A percentile compares a stretch with the other conserved stretches of the same genome.
Conservation (phyloP, 2,113 vertebrate species). For the Elachura formosa region DNA sequence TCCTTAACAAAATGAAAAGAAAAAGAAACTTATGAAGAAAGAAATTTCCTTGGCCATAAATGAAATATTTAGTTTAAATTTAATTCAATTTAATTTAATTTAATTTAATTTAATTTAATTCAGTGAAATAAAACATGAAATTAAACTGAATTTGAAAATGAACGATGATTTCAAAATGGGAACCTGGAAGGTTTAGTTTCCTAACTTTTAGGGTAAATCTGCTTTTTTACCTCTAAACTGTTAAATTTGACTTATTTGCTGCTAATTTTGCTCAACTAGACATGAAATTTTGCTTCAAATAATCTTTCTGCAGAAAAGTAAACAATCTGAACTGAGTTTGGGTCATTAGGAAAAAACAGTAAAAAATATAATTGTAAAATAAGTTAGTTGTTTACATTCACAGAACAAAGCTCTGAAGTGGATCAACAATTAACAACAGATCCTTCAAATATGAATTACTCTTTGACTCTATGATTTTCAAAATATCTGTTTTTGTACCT, state of each 20-base stretch:
- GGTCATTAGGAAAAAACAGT: not conserved
- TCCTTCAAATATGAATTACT: not conserved
- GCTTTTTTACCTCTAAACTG: fast-evolving
- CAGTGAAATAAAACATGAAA: no score
- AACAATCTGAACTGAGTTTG: not conserved
- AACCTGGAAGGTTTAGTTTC: not conserved
- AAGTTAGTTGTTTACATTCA: not conserved
- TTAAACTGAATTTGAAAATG: not conserved
- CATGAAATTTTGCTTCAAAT: not conserved
- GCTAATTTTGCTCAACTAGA: not conserved
- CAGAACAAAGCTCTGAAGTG: not conserved
- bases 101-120: no score
- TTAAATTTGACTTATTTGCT: not conserved
- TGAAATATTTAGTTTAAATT: not conserved
- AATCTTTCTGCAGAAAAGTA: fast-evolving
- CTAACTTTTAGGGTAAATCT: not conserved
- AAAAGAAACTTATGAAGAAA: not conserved
- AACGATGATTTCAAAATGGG: not conserved
- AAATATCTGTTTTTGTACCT: not conserved
- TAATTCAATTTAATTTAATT: no score
- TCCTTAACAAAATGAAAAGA: not conserved
- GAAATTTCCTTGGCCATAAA: not conserved
- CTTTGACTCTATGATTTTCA: not conserved
- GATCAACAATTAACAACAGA: not conserved
- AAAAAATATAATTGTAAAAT: not conserved